Base-by-base conservation (phyloP, 2,797 vertebrate genomes). In the Thaleichthys pacificus region DNA sequence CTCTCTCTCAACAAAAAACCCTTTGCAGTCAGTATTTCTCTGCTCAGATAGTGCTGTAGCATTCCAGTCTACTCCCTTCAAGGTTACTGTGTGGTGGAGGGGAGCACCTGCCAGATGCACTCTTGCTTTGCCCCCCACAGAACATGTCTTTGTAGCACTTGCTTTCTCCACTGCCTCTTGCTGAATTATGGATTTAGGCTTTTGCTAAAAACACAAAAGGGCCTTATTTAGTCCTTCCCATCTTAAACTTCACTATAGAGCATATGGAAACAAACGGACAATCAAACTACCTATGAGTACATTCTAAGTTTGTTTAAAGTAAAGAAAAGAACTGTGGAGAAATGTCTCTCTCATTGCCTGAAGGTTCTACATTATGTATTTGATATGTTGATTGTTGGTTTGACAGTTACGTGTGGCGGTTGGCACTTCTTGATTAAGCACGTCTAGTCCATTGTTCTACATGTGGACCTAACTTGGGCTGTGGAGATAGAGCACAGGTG, bases 41-140 rank as follows among this genome's bases (percentile, higher is more conserved):
- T 71, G 61, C 61, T 24, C 65, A 73, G 80, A 86, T 84, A 80
- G 73, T 72, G 78, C 80, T 73, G 81, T 80, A 83, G 67, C 92
- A 91, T 93, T 93, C 92, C 90, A 79, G 83, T 89, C 86, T 82
- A 79, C 85, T 90, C 90, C 85, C 88, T 92, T 87, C 93, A 94
- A 94, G 93, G 93, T 90, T 91, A 87, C 87, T 75, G 86, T 76
- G 82, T 72, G 83, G 87, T 83, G 73, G 69, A 83, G 77, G 88
- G 83, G 58, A 81, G 67, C 91, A 93, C 90, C 89, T 91, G 92
- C 84, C 88, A 91, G 90, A 92, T 87, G 86, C 77, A 78, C 62
- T 21, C 75, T 85, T 88, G 87, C 88, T 91, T 89, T 90, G 66
- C 77, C 76, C 65, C 70, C 51, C 42, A 68, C 38, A 67, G 61